Conservation (phyloP, 2,888 invertebrate species). For the Luperina testacea region DNA sequence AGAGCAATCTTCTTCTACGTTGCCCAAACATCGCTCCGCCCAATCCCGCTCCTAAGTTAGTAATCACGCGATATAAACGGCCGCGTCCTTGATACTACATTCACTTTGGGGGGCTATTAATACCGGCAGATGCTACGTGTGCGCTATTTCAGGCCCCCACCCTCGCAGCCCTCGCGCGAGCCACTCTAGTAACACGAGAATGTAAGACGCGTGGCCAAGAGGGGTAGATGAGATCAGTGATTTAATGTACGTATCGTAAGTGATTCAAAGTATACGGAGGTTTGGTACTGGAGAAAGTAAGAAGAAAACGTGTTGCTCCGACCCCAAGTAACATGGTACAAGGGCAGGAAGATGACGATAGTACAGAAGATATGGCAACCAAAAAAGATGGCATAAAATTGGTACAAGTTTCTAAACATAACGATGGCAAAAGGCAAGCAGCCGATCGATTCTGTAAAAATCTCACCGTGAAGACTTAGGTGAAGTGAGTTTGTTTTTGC, state of each 20-base stretch:
- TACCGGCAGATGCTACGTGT: constrained; percentile 84
- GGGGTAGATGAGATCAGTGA: constrained; percentile 56
- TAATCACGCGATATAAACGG: constrained; percentile 77
- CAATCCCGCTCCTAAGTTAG: constrained; percentile 31
- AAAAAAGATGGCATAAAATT: background rate
- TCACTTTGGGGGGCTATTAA: constrained; percentile 84
- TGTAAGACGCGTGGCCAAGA: constrained; percentile 64
- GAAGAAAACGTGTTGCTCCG: background rate
- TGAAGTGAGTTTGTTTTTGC: too few relatives aligned
- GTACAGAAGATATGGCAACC: background rate
- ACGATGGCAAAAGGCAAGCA: background rate
- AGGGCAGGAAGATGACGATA: background rate
- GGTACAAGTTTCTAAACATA: background rate
- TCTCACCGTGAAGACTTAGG: too few relatives aligned
- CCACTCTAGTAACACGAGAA: constrained; percentile 65
- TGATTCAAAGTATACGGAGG: constrained; percentile 17
- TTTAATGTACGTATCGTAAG: constrained; percentile 53
- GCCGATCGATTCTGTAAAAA: too few relatives aligned
- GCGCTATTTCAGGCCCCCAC: constrained; percentile 83
- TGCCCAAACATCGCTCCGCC: constrained; percentile 9
- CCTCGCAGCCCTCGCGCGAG: constrained; percentile 69
- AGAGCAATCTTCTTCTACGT: background rate
- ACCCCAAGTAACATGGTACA: background rate
- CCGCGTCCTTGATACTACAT: constrained; percentile 89
- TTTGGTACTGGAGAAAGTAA: background rate